Evolutionary conservation across 2,888 invertebrate species (phyloP).

Genomic region (Dryobotodes eremita): DNA sequence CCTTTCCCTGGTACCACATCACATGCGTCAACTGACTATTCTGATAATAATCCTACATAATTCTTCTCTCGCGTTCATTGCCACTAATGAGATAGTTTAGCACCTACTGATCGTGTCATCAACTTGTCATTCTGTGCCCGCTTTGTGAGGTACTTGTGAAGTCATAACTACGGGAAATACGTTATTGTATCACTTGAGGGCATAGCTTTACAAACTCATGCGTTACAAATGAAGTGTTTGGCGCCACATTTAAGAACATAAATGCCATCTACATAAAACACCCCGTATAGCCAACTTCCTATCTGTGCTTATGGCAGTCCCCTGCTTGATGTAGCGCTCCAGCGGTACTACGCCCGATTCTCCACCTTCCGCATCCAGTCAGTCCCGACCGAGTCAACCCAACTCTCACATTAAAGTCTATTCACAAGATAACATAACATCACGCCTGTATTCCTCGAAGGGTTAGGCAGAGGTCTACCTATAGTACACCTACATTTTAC

Average conservation of each 20-base stretch:
- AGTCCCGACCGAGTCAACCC: too few relatives aligned
- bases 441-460: too few relatives aligned
- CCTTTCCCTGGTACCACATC: too few relatives aligned
- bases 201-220: neutral
- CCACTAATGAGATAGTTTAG: slow-evolving; percentile 33
- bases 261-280: neutral
- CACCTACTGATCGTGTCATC: slow-evolving; percentile 22
- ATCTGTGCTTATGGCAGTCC: neutral
- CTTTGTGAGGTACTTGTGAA: neutral
- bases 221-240: neutral
- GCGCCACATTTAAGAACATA: neutral
- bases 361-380: neutral
- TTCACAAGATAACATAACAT: too few relatives aligned
- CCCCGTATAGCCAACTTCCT: neutral
- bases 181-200: slow-evolving; percentile 24
- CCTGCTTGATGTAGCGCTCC: neutral
- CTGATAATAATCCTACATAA: slow-evolving; percentile 7
- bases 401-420: neutral
- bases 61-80: neutral
- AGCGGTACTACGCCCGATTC: neutral
- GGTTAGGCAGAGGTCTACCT: too few relatives aligned
- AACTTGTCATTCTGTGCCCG: slow-evolving; percentile 26
- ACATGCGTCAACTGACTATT: neutral
- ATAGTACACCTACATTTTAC: neutral
- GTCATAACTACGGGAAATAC: slow-evolving; percentile 39